Evolutionary conservation across 2,797 vertebrate genomes (phyloP).

Genomic region (Anguilla marmorata): DNA sequence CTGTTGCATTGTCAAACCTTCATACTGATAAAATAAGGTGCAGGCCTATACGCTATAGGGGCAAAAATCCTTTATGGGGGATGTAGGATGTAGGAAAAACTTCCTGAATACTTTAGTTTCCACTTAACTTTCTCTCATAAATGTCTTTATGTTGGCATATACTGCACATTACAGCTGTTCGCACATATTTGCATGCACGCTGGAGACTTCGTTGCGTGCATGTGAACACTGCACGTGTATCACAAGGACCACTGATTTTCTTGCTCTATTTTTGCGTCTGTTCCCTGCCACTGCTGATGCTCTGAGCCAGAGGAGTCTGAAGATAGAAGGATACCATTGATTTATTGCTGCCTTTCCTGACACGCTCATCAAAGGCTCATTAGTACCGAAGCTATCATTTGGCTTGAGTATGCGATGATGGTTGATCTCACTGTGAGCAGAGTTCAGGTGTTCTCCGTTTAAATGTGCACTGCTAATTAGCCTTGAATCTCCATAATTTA

Average conservation of each 20-base stretch:
- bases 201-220: not conserved
- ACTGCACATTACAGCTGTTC: not conserved
- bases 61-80: too few relatives aligned
- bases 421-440: not conserved
- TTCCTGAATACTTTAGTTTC: not conserved
- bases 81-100: not conserved
- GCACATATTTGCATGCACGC: not conserved
- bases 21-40: not conserved
- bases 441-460: not conserved
- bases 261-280: not conserved
- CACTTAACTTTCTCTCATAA: not conserved
- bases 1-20: not conserved
- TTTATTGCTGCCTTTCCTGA: not conserved
- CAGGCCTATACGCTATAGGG: too few relatives aligned
- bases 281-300: not conserved
- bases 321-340: not conserved
- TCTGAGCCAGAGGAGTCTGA: not conserved
- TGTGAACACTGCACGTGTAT: not conserved
- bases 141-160: not conserved
- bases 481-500: not conserved
- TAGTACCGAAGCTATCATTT: not conserved
- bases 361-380: not conserved
- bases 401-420: not conserved
- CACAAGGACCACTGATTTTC: not conserved
- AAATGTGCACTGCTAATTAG: not conserved